Evolutionary conservation across 2,113 vertebrate genomes (phyloP).

Genomic region (Dicentrarchus labrax): DNA sequence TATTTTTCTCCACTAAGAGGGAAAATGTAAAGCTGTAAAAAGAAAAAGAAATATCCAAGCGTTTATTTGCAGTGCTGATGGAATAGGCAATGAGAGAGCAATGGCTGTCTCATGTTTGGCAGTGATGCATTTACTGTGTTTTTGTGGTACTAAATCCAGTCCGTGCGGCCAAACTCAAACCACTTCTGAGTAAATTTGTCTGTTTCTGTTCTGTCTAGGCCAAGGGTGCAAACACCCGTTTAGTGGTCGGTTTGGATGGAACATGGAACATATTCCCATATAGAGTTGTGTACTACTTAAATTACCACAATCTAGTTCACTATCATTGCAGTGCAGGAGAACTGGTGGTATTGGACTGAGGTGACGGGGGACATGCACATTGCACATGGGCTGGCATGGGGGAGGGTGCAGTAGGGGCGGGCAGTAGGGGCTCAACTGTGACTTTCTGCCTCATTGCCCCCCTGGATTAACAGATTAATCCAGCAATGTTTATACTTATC

Average conservation of each 20-base stretch:
- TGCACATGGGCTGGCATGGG: no score
- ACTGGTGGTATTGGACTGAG: neutral
- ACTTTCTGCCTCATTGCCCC: no score
- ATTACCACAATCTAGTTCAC: neutral
- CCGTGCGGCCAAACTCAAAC: slow-evolving; percentile 36
- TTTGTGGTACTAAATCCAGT: slow-evolving; percentile 25
- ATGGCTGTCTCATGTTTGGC: slow-evolving; percentile 45
- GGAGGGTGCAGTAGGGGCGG: no score
- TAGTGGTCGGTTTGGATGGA: no score
- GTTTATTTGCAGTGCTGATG: slow-evolving; percentile 56
- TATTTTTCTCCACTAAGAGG: slow-evolving; percentile 4
- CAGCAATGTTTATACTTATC: neutral
- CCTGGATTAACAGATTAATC: neutral
- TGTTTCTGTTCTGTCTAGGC: slow-evolving; percentile 17
- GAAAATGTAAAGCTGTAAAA: slow-evolving; percentile 22
- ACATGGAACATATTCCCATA: no score
- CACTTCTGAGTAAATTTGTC: slow-evolving; percentile 42
- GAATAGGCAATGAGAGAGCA: slow-evolving; percentile 39
- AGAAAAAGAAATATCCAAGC: slow-evolving; percentile 12
- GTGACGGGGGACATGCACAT: no score
- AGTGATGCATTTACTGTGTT: slow-evolving; percentile 28
- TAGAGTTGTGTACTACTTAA: neutral
- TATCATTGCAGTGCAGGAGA: neutral
- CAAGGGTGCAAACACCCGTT: neutral
- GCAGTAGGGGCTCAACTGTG: no score